Base-by-base conservation (phyloP, 2,797 vertebrate species). In the Malurus leucopterus region DNA sequence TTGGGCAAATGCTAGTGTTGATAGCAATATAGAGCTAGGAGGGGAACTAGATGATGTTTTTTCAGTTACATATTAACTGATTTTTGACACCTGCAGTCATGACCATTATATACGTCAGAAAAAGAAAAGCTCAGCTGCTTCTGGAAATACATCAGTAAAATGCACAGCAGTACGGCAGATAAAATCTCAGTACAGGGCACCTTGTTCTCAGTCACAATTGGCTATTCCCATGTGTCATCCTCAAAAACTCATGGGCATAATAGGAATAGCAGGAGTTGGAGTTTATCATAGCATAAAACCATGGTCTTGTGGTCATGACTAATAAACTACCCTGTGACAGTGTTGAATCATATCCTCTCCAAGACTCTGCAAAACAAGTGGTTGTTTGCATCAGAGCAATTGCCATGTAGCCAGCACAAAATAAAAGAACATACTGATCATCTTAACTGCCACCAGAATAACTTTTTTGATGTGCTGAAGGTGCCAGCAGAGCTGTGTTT, bases 341-440 rank as follows among this genome's bases (percentile, higher is more conserved):
- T 46, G 49, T 64, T 92, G 73, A 91, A 49, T 93, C 91, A 93
- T 38, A 78, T 72, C 57, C 34, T 91, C 19, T 86, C 53, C 67
- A 55, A 86, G 51, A n/a, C 19, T 67, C 29, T 74, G 44, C 34
- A 49, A 49, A 70, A 23, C 55, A 69, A 91, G 53, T 24, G 38
- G 18, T 63, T 72, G 36, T 32, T 88, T 76, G 67, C 59, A 72
- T 84, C 68, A 47, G 11, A 46, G 47, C 61, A 76, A 43, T 27
- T 81, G 38, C 49, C 20, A 44, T 16, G 19, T 18, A 72, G 44
- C 44, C 41, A 76, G 47, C 34, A 84, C 27, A 74, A 64, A 73
- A 50, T 38, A 71, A 41, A 63, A 63, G 24, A 68, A 62, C 26
- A 21, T 55, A 53, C 7, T 20, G 51, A 55, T 84, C 17, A 38